phyloP scores from a whole-genome alignment of 2,797 vertebrate species.

The Sebastes hubbsi region DNA sequence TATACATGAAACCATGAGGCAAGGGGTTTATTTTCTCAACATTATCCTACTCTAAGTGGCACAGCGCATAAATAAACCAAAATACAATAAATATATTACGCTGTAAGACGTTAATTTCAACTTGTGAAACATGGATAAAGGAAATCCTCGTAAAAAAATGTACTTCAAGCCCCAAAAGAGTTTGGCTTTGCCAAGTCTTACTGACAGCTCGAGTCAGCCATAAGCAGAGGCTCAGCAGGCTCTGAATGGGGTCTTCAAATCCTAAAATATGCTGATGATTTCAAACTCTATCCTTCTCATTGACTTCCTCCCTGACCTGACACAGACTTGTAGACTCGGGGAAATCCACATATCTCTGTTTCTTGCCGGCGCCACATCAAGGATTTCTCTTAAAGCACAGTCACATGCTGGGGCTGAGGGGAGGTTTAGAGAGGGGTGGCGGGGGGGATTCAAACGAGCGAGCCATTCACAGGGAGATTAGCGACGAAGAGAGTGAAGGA shows the following conservation, averaged over 20 bases:
- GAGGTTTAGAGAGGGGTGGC: constrained; percentile 58
- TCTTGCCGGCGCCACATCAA: constrained; percentile 74
- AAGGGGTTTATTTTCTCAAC: constrained; percentile 11
- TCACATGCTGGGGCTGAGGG: constrained; percentile 81
- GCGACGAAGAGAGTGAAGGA: constrained; percentile 38
- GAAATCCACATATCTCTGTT: constrained; percentile 82
- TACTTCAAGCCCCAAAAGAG: constrained; percentile 36
- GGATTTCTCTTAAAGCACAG: constrained; percentile 82
- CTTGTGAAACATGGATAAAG: constrained; percentile 66
- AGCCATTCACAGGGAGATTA: constrained; percentile 83
- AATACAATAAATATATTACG: constrained; percentile 45
- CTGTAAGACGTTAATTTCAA: constrained; percentile 62
- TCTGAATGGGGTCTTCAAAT: constrained; percentile 73
- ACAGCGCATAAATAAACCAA: constrained; percentile 31
- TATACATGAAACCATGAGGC: constrained; percentile 42
- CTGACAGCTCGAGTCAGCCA: constrained; percentile 62
- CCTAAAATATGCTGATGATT: constrained; percentile 84
- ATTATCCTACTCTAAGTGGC: constrained; percentile 23
- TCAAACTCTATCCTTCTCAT: constrained; percentile 70
- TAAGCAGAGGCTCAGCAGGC: constrained; percentile 66
- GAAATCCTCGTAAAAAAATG: constrained; percentile 50
- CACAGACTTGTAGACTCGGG: constrained; percentile 71
- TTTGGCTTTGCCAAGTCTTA: constrained; percentile 46
- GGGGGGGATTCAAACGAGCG: constrained; percentile 58
- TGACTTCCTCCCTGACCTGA: constrained; percentile 79